phyloP scores from a whole-genome alignment of 2,888 invertebrate genomes.

The Hyalella azteca region DNA sequence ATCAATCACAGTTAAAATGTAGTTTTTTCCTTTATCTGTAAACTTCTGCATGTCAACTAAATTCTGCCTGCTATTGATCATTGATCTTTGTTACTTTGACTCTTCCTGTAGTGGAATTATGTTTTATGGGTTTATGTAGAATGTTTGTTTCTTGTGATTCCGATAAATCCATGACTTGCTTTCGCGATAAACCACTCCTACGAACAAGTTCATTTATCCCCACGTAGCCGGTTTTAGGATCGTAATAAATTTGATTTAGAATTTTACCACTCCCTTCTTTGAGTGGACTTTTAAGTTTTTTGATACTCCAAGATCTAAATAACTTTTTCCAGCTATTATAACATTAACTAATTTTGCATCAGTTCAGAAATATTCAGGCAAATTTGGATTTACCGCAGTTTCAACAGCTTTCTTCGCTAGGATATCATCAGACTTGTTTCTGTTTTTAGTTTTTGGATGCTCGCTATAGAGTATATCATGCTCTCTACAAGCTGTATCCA shows the following conservation, averaged over 20 bases:
- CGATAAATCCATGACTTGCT: neutral
- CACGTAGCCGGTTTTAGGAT: neutral
- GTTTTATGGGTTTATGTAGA: neutral
- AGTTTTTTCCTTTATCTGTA: neutral
- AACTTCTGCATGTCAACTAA: neutral
- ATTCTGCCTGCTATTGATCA: conserved; percentile 36
- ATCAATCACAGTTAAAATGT: conserved; percentile 21
- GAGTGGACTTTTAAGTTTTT: no score
- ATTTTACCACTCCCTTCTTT: no score
- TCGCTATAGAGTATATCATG: conserved; percentile 39
- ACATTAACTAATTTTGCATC: no score
- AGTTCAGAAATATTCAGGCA: no score
- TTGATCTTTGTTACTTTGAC: neutral
- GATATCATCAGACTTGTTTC: neutral
- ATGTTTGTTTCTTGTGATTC: neutral
- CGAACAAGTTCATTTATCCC: neutral
- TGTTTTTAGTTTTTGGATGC: conserved; percentile 40
- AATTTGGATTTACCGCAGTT: no score
- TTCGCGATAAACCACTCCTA: neutral
- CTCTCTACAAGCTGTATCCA: conserved; percentile 30
- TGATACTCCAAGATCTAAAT: no score
- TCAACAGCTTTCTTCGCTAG: neutral
- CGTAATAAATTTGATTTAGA: no score
- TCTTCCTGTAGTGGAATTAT: neutral
- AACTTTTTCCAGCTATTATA: no score